Evolutionary conservation across 2,797 vertebrate genomes (phyloP), one percentile per base, ranked within the genome.

Genomic region (Pygocentrus nattereri): DNA sequence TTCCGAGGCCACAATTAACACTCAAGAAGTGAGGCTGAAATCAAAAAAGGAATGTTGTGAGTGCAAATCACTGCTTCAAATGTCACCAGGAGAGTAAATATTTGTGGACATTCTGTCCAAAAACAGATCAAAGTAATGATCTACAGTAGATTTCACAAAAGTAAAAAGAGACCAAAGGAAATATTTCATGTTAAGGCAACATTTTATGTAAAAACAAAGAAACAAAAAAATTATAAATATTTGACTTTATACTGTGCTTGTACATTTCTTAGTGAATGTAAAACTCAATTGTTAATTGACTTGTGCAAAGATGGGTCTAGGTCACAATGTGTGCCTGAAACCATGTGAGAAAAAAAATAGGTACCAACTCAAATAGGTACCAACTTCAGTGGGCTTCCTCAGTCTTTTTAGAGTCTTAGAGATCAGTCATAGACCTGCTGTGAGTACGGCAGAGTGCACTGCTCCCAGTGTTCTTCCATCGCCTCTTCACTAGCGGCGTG

Each of bases 101-200:
- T 75, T 21, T 74, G 54, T 34, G 44, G 21, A 34, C 7, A 16
- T n/a, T 56, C 23, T 11, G 62, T 31, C 2, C 7, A 67, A 23
- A 41, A 52, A 64, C 7, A 31, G 18, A 61, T 38, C 16, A 34
- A 31, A 54, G 58, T 25, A 73, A 64, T n/a, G 54, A 18, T 52
- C 25, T 12, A 70, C n/a, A 56, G 68, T 30, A 71, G 38, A 68
- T 62, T 59, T 52, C 19, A 74, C 38, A 30, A 52, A 74, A 23
- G 3, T 70, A 30, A 25, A 58, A 62, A 79, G 34, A 27, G 76
- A 65, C 15, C 44, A 77, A 74, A 80, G 67, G 38, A 58, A 73
- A n/a, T 23, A 78, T 78, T 76, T 77, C 81, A 81, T 79, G 38
- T 73, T 86, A 88, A 88, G 87, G 85, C 85, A 88, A 77, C 74